phyloP scores from a whole-genome alignment of 2,888 invertebrate genomes.

The Cheilosia soror region DNA sequence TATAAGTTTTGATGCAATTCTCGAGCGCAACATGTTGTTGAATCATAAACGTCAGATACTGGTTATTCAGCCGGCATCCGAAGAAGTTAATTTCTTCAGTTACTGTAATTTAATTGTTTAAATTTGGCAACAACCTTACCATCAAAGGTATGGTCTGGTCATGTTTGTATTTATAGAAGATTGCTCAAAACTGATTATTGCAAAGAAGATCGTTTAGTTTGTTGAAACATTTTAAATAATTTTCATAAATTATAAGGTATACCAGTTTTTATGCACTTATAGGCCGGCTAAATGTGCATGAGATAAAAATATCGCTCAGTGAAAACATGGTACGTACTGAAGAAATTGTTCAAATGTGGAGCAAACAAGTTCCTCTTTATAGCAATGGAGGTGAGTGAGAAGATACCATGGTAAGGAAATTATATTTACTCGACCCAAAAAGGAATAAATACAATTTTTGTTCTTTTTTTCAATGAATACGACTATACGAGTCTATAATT shows the following conservation, averaged over 20 bases:
- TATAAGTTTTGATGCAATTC: conserved; percentile 16
- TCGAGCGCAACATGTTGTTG: conserved; percentile 10
- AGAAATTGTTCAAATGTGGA: too few relatives aligned
- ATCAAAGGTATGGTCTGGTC: conserved; percentile 1
- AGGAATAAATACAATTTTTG: too few relatives aligned
- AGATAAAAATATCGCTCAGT: too few relatives aligned
- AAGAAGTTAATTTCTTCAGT: conserved; percentile 3
- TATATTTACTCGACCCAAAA: too few relatives aligned
- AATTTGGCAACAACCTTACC: conserved; percentile 37
- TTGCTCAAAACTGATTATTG: conserved; percentile 25
- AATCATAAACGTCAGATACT: conserved; percentile 28
- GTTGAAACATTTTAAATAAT: conserved; percentile 8
- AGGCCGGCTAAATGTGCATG: too few relatives aligned
- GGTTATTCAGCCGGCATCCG: conserved; percentile 6
- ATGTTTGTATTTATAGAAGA: conserved; percentile 23
- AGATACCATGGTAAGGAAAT: too few relatives aligned
- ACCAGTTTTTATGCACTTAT: too few relatives aligned
- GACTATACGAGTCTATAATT: too few relatives aligned
- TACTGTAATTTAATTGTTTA: conserved; percentile 24
- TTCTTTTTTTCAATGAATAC: too few relatives aligned
- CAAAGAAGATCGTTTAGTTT: conserved; percentile 17
- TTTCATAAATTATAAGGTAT: not conserved
- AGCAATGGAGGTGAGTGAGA: too few relatives aligned
- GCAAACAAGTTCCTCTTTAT: too few relatives aligned
- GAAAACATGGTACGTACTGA: too few relatives aligned